Evolutionary conservation across 1,140 invertebrate species (phyloP), one percentile per base, ranked within the genome.

Genomic region (Daktulosphaira vitifoliae): DNA sequence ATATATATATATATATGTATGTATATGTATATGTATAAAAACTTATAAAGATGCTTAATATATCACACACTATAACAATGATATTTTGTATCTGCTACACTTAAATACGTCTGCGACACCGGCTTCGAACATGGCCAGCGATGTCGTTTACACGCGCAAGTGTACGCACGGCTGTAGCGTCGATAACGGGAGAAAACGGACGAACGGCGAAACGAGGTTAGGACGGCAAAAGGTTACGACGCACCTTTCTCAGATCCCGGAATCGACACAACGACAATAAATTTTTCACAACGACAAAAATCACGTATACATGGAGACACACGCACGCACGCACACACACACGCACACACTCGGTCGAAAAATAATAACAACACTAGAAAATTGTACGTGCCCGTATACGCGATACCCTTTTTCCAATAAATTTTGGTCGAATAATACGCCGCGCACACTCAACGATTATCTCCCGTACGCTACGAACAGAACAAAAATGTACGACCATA

Each of bases 391-490:
- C 56, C 56, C 56, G 56, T 48, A 48, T 23, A 46, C 23, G 56
- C n/a, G 26, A 48, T 62, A 62, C 42, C 56, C 56, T 62, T 62
- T 62, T 62, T 62, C 25, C 42, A 48, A 62, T 62, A 62, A 62
- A 62, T 62, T 62, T 62, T 25, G 56, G 56, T 62, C 42, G 56
- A 48, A 37, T 62, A 62, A 62, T 62, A 62, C 56, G 56, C 56
- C 56, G 56, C 56, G 42, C 56, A 62, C 56, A 62, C 56, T 62
- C 56, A 62, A 38, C 56, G 56, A 62, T 62, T 62, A 62, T 62
- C 56, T 62, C 56, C 42, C 56, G 56, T 62, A 46, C 38, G 44
- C 56, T 46, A 39, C 25, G 42, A 44, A 62, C 56, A 20, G 56
- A 44, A 62, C 56, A 62, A 62, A 62, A 62, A 62, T 62, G 56